phyloP scores from a whole-genome alignment of 2,797 vertebrate species.

The Dromococcyx pavoninus region DNA sequence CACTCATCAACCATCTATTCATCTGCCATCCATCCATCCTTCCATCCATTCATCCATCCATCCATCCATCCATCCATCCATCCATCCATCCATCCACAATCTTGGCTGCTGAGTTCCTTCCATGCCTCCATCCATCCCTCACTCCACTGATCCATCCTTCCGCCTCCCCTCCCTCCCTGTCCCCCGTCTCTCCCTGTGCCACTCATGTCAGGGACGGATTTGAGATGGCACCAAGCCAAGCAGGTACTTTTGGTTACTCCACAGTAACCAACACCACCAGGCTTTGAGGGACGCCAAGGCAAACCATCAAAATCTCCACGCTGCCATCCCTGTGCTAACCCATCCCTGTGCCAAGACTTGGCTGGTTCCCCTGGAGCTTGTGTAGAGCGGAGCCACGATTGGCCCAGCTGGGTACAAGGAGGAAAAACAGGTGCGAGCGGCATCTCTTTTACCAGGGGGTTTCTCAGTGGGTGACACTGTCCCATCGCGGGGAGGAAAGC shows the following conservation, averaged over 20 bases:
- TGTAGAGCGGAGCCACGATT: too few relatives aligned
- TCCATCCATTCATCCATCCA: too few relatives aligned
- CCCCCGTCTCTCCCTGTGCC: neutral
- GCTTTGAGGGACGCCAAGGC: neutral
- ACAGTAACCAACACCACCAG: neutral
- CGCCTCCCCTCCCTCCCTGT: too few relatives aligned
- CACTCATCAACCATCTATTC: neutral
- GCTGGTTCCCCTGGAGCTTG: neutral
- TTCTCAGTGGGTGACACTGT: too few relatives aligned
- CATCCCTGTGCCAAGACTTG: rapidly evolving
- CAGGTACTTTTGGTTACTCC: neutral
- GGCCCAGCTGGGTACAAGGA: too few relatives aligned
- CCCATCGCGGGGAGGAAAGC: too few relatives aligned
- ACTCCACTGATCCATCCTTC: neutral
- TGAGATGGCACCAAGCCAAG: neutral
- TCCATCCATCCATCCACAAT: too few relatives aligned
- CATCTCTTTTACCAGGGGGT: too few relatives aligned
- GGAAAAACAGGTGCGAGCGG: too few relatives aligned
- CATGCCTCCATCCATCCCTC: neutral
- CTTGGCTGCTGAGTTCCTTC: too few relatives aligned
- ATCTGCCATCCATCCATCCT: too few relatives aligned
- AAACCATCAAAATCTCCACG: rapidly evolving
- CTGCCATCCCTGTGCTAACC: neutral
- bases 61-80: too few relatives aligned
- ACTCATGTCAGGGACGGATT: neutral